A percentile compares a stretch with the other conserved stretches of the same genome.
phyloP scores from a whole-genome alignment of 2,797 vertebrate species.

The Rhincodon typus region DNA sequence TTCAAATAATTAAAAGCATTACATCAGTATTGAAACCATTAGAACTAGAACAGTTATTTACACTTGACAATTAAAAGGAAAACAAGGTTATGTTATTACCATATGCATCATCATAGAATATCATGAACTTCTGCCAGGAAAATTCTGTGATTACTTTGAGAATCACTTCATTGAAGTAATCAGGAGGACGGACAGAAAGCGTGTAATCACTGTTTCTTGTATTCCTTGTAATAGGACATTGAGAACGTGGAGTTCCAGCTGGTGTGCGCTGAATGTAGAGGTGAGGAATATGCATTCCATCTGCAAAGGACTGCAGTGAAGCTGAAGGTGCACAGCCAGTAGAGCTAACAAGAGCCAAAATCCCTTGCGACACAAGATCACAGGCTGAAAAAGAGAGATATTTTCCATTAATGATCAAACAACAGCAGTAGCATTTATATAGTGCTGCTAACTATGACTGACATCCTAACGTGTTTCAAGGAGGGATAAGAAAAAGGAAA shows the following conservation, averaged over 20 bases:
- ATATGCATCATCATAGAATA: conserved; percentile 92
- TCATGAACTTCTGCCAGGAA: conserved; percentile 96
- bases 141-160: conserved; percentile 90
- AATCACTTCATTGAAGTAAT: conserved; percentile 95
- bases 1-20: background rate
- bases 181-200: conserved; percentile 83
- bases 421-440: background rate
- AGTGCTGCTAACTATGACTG: background rate
- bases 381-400: conserved; percentile 61
- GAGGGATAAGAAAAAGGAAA: background rate
- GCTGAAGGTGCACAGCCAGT: conserved; percentile 91
- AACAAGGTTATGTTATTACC: conserved; percentile 60
- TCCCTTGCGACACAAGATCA: conserved; percentile 97
- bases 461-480: background rate
- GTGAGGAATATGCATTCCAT: conserved; percentile 98
- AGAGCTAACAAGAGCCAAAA: conserved; percentile 93
- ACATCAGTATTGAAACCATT: background rate
- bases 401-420: background rate
- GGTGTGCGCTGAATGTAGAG: conserved; percentile 89
- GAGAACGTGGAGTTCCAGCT: conserved; percentile 76
- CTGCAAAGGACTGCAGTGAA: conserved; percentile 85
- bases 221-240: conserved; percentile 75
- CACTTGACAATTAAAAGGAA: background rate
- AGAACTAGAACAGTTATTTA: background rate
- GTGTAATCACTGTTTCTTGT: conserved; percentile 85